Percentiles rank a stretch among this genome's conserved stretches.
phyloP scores from a whole-genome alignment of 1,140 invertebrate genomes.

The Protaetia brevitarsis region DNA sequence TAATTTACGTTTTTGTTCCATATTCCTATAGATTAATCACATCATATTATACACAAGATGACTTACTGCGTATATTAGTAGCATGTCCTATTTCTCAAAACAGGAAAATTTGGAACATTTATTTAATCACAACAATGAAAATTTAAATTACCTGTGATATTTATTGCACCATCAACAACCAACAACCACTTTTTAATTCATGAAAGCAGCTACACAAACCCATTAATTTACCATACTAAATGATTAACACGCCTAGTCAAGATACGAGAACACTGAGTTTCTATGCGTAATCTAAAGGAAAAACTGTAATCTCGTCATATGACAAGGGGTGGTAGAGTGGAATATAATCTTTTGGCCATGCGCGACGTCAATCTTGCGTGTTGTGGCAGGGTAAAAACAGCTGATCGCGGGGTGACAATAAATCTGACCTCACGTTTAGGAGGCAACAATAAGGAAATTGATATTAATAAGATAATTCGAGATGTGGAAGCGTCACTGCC shows the following conservation, averaged over 20 bases:
- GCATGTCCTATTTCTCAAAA: too few species aligned
- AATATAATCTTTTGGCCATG: not conserved
- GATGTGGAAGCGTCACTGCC: not conserved
- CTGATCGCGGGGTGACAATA: slow-evolving; percentile 2
- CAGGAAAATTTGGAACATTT: too few species aligned
- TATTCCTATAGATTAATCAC: too few species aligned
- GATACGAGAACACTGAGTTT: not conserved
- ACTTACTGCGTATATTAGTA: too few species aligned
- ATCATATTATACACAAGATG: too few species aligned
- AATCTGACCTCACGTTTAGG: slow-evolving; percentile 12
- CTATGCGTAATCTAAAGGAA: not conserved
- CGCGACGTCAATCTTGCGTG: not conserved
- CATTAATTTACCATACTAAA: too few species aligned
- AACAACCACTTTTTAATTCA: not conserved
- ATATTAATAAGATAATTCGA: slow-evolving; percentile 16
- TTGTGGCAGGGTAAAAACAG: slow-evolving; percentile 1
- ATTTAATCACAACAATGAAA: too few species aligned
- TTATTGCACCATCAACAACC: not conserved
- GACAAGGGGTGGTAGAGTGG: slow-evolving; percentile 6
- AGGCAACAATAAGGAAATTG: slow-evolving; percentile 1
- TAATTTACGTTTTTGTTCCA: too few species aligned
- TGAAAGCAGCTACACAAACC: not conserved
- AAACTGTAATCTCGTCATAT: slow-evolving; percentile 1
- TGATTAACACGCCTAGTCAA: too few species aligned
- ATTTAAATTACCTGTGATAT: slow-evolving; percentile 1